Evolutionary conservation across 2,888 invertebrate species (phyloP).

Genomic region (Sericinus montela): DNA sequence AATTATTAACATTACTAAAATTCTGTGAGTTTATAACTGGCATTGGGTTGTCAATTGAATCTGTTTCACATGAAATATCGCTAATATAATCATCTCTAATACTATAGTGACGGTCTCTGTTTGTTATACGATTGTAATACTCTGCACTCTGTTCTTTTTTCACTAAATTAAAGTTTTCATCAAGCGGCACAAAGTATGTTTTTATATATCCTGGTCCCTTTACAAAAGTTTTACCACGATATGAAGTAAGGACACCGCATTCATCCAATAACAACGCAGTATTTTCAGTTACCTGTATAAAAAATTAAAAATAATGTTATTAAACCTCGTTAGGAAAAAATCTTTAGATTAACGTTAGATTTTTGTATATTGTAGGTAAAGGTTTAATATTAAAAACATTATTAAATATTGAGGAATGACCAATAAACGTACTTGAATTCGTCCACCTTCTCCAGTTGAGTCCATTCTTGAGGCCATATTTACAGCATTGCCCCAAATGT

Average conservation of each 20-base stretch:
- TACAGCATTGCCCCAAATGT: slow-evolving; percentile 98
- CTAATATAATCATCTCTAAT: slow-evolving; percentile 35
- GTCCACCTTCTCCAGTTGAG: slow-evolving; percentile 89
- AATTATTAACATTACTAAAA: neutral
- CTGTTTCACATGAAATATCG: slow-evolving; percentile 28
- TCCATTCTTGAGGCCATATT: slow-evolving; percentile 99
- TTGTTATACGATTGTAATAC: slow-evolving; percentile 43
- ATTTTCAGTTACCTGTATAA: slow-evolving; percentile 82
- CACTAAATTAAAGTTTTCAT: slow-evolving; percentile 78
- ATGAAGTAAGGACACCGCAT: slow-evolving; percentile 83
- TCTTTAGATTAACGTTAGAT: no score
- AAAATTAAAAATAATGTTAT: neutral
- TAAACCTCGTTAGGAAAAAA: no score
- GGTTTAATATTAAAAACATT: no score
- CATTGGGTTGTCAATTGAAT: slow-evolving; percentile 10
- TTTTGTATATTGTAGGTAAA: no score
- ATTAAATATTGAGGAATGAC: no score
- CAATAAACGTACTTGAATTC: slow-evolving; percentile 82
- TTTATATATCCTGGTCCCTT: slow-evolving; percentile 85
- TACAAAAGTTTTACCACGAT: slow-evolving; percentile 84
- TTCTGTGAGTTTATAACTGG: neutral
- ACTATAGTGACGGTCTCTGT: slow-evolving; percentile 42
- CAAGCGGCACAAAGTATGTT: slow-evolving; percentile 86
- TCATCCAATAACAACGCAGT: slow-evolving; percentile 84
- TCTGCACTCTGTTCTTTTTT: slow-evolving; percentile 51